phyloP scores from a whole-genome alignment of 2,888 invertebrate species.

The Phania funesta region DNA sequence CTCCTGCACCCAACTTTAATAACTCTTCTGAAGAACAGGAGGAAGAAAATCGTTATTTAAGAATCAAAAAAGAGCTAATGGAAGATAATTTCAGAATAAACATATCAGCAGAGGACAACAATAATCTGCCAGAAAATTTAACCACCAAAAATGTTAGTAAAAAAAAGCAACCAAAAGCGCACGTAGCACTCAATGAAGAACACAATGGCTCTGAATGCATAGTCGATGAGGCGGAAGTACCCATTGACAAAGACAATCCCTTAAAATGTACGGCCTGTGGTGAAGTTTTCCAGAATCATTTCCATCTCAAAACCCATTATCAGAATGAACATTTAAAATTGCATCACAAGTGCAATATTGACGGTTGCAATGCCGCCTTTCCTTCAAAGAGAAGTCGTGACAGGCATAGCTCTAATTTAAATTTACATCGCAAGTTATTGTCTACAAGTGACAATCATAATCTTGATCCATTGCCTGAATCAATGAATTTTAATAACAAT shows the following conservation, averaged over 20 bases:
- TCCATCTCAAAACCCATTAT: slow-evolving; percentile 96
- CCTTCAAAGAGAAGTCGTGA: slow-evolving; percentile 96
- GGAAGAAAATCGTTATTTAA: slow-evolving; percentile 72
- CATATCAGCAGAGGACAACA: slow-evolving; percentile 69
- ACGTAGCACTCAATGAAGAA: neutral
- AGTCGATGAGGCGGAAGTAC: slow-evolving; percentile 86
- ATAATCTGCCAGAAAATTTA: slow-evolving; percentile 68
- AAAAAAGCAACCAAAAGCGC: neutral
- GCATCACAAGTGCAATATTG: slow-evolving; percentile 96
- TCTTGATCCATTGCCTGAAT: slow-evolving; percentile 73
- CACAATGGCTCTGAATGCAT: slow-evolving; percentile 35
- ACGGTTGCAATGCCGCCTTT: slow-evolving; percentile 97
- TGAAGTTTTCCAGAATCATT: slow-evolving; percentile 95
- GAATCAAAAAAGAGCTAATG: slow-evolving; percentile 75
- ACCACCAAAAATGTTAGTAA: slow-evolving; percentile 69
- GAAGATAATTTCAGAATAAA: slow-evolving; percentile 70
- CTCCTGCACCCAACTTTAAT: slow-evolving; percentile 39
- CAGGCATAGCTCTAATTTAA: slow-evolving; percentile 94
- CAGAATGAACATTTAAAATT: slow-evolving; percentile 97
- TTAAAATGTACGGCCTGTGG: slow-evolving; percentile 95
- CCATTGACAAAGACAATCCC: slow-evolving; percentile 95
- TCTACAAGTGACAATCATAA: slow-evolving; percentile 83
- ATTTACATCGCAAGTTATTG: slow-evolving; percentile 93
- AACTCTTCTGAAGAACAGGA: slow-evolving; percentile 56
- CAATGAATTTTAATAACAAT: slow-evolving; percentile 63